Conservation (phyloP, 2,113 vertebrate species). For the Tauraco erythrolophus region DNA sequence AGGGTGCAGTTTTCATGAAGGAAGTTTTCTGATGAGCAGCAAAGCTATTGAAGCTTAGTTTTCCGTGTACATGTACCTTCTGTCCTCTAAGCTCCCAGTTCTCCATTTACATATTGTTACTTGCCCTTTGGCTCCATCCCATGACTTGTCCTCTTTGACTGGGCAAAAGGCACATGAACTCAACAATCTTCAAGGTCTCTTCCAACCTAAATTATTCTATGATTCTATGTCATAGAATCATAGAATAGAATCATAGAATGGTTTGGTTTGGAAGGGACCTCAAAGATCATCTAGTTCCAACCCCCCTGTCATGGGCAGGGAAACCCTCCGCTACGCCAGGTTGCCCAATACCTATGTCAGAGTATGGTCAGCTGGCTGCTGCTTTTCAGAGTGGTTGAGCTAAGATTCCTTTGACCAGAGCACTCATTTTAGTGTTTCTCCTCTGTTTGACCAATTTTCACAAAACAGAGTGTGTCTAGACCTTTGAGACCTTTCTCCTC, state of each 20-base stretch:
- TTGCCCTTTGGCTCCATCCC: neutral
- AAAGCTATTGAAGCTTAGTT: neutral
- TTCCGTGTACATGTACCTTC: accelerated
- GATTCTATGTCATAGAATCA: no score
- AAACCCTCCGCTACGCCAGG: no score
- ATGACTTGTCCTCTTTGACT: neutral
- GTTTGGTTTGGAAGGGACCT: no score
- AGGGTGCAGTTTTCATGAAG: neutral
- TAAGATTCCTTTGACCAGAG: neutral
- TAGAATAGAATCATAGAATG: no score
- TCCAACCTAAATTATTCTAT: no score
- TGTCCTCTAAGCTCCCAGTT: neutral
- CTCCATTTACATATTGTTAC: neutral
- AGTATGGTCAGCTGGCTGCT: neutral
- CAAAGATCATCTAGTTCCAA: no score
- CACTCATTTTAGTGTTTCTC: neutral
- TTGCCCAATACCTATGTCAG: no score
- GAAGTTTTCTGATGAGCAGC: neutral
- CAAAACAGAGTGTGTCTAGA: neutral
- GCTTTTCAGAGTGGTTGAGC: neutral
- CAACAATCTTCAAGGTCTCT: no score
- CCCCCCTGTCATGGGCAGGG: no score
- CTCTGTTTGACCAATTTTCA: neutral
- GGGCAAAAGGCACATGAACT: neutral
- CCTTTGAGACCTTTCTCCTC: neutral